Evolutionary conservation across 2,888 invertebrate genomes (phyloP), one percentile per base, ranked within the genome.

Genomic region (Rhamnusium bicolor): DNA sequence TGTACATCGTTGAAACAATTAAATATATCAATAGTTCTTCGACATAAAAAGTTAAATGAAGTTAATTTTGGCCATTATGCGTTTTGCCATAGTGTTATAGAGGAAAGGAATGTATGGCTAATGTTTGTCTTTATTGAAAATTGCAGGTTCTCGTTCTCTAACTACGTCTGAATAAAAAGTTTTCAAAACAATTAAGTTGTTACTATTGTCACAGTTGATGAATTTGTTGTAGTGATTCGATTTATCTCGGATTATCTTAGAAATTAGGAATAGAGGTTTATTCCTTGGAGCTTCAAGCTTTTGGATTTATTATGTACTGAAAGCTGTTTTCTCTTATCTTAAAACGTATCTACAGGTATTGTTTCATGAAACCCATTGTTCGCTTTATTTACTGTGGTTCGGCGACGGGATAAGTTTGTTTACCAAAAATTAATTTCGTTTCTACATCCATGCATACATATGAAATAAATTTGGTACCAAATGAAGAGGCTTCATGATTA

Each of bases 171-270:
- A 1, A 40, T 1, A 14, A 27, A 0, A 56, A 21, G 47, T 69
- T 82, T 82, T 75, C 76, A 78, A 82, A 84, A 83, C 84, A 84
- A 84, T 83, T 81, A 82, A 81, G 82, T 82, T 79, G 78, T 80
- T 76, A 79, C 83, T 81, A 82, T 83, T 83, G 82, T 83, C 81
- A 78, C 82, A 79, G 79, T 79, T 83, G 83, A 83, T 82, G 83
- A 83, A 83, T 83, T 81, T 81, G 81, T 80, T 78, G 79, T 82
- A 83, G 82, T 79, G 80, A 82, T 79, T 80, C 81, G 81, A 84
- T 82, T 82, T 78, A 82, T 82, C 81, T 79, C 49, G 79, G 83
- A 83, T 84, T 82, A 84, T 82, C 82, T 79, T 71, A 71, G 69
- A 65, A 69, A 73, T 74, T 80, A 76, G 72, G 70, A 75, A 74